Evolutionary conservation across 2,888 invertebrate species (phyloP).

Genomic region (Sesia bembeciformis): DNA sequence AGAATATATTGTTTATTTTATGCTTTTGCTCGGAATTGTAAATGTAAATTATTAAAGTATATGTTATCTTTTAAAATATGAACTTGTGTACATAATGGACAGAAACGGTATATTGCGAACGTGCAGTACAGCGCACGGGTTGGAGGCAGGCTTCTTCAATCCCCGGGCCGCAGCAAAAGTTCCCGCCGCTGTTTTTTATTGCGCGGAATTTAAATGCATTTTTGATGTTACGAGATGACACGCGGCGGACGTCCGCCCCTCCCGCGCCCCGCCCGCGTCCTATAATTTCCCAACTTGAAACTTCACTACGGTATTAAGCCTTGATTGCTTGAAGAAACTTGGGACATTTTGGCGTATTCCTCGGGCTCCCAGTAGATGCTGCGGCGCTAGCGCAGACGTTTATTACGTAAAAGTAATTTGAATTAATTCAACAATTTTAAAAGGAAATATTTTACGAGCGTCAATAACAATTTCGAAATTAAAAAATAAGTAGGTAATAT

Average conservation of each 20-base stretch:
- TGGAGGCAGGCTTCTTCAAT: constrained; percentile 48
- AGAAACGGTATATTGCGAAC: constrained; percentile 32
- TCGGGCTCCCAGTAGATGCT: constrained; percentile 67
- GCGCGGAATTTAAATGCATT: constrained; percentile 75
- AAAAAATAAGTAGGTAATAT: background rate
- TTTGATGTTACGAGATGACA: constrained; percentile 76
- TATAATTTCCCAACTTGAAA: constrained; percentile 74
- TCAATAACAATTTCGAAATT: background rate
- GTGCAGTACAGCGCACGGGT: constrained; percentile 29
- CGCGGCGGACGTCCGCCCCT: constrained; percentile 67
- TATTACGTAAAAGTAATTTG: constrained; percentile 61
- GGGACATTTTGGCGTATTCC: constrained; percentile 73
- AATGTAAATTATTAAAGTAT: too few relatives aligned
- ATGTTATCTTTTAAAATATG: too few relatives aligned
- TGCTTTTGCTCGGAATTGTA: too few relatives aligned
- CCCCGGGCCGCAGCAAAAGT: constrained; percentile 65
- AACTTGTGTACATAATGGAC: background rate
- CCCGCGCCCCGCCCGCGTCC: constrained; percentile 45
- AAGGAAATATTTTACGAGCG: constrained; percentile 13
- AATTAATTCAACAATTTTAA: constrained; percentile 54
- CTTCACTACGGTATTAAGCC: constrained; percentile 74
- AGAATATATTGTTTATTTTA: too few relatives aligned
- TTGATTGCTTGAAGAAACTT: constrained; percentile 74
- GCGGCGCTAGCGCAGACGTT: constrained; percentile 62
- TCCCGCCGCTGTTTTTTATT: constrained; percentile 72